Percentiles rank a stretch among this genome's conserved stretches.
phyloP scores from a whole-genome alignment of 2,113 vertebrate genomes.

The Fregetta grallaria region DNA sequence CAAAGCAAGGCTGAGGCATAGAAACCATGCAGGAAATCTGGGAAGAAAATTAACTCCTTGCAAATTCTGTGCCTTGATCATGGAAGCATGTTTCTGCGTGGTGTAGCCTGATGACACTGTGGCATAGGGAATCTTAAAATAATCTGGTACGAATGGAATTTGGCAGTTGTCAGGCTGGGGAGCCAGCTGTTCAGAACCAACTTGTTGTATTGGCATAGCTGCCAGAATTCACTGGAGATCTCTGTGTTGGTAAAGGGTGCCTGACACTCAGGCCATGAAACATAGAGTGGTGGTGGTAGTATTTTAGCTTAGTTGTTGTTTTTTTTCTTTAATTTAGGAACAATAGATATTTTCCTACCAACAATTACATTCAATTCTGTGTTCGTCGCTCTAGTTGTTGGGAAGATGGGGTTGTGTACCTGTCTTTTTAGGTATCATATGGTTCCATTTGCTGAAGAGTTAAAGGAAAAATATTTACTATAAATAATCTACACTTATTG shows the following conservation, averaged over 20 bases:
- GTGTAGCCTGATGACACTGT: background rate
- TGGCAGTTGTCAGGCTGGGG: background rate
- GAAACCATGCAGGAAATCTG: background rate
- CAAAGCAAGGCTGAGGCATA: background rate
- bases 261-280: background rate
- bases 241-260: background rate
- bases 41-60: background rate
- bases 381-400: background rate
- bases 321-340: background rate
- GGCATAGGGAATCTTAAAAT: background rate
- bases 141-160: accelerated
- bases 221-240: background rate
- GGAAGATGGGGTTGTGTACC: background rate
- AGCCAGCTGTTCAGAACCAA: background rate
- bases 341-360: background rate
- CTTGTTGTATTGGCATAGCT: background rate
- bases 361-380: background rate
- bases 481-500: background rate
- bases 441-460: background rate
- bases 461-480: background rate
- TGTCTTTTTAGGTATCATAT: background rate
- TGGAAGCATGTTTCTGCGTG: background rate
- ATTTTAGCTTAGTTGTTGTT: background rate
- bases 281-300: background rate
- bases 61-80: background rate